Evolutionary conservation across 2,888 invertebrate species (phyloP), one percentile per base, ranked within the genome.

Genomic region (Cryptus armator): DNA sequence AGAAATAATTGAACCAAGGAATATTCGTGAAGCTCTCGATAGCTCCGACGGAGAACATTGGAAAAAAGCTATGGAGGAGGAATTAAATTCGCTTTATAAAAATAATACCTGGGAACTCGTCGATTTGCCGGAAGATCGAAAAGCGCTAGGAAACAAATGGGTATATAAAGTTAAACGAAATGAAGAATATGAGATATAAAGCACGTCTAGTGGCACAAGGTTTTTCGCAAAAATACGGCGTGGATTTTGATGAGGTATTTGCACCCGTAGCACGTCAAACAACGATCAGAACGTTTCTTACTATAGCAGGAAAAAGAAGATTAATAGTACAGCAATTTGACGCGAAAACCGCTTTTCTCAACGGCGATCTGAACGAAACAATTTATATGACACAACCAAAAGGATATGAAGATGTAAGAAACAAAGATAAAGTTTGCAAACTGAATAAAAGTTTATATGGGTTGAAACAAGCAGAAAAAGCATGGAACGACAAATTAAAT

Each of bases 381-480:
- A n/a, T 16, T 6, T 51, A 16, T 5, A 51, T 51, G n/a, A 51
- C 14, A 6, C 51, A 51, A n/a, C 51, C 51, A n/a, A 14, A 7
- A 3, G 46, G 46, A 10, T 46, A 46, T 14, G 46, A 9, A 14
- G 46, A 10, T 10, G 10, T 3, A 10, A 10, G 16, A 1, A 51
- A 51, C 3, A n/a, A 51, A 51, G n/a, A 16, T n/a, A n/a, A 51
- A 4, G 6, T 1, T 1, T 51, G 16, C n/a, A 51, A n/a, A 51
- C 16, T 51, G 7, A 51, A 10, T 1, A 19, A 78, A 62, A 81
- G 83, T 53, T 64, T 92, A 12, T 91, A 92, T 86, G 91, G 90
- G 10, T 79, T 91, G 6, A 90, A 89, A 62, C 90, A 91, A 80
- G 83, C 88, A 43, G 88, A 90, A 19, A 81, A 89, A 66, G 84